Base-by-base conservation (phyloP, 2,888 invertebrate genomes). In the Pollenia angustigena region DNA sequence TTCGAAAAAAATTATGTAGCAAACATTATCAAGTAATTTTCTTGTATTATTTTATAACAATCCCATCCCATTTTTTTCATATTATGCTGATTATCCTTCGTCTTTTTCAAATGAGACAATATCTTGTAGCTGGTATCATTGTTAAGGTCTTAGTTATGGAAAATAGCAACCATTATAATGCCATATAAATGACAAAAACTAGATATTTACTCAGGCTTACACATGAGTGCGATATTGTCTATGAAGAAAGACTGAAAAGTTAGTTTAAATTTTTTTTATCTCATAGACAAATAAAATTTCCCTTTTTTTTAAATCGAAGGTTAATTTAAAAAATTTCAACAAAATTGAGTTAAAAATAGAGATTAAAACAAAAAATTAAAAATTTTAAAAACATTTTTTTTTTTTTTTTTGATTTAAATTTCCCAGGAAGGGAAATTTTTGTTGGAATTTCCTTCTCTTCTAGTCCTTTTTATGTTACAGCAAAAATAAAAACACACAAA, bases 1-100 rank as follows among this genome's bases (percentile, higher is more conserved):
- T 32, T 32, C 32, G 0, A 32, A 32, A 64, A 23, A 44, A 54
- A 7, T n/a, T 32, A 6, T 54, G 23, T 58, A 68, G 23, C 58
- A 42, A 46, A 46, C 68, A 82, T 62, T 52, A 68, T 1, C 48
- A 78, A 68, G 58, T 58, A 44, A 72, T 50, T 50, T 60, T 12
- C 32, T 6, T 32, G 32, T 32, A 32, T 32, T 23, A 23, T 72
- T 64, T 64, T 62, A 62, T 44, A 72, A 78, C n/a, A n/a, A 54
- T 6, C 6, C 32, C 32, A 32, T 32, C 32, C 6, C 11, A 71
- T 42, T 52, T 50, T 72, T 2, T 52, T 14, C 62, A 42, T 74
- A 79, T 79, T 74, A 60, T 79, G 14, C 48, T 80, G 74, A 84
- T 84, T 84, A 80, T 85, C 74, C 68, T 54, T 80, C 2, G 32